Percentiles rank a stretch among this genome's conserved stretches.
Evolutionary conservation across 2,113 vertebrate genomes (phyloP).

Genomic region (Gasterosteus nipponicus): DNA sequence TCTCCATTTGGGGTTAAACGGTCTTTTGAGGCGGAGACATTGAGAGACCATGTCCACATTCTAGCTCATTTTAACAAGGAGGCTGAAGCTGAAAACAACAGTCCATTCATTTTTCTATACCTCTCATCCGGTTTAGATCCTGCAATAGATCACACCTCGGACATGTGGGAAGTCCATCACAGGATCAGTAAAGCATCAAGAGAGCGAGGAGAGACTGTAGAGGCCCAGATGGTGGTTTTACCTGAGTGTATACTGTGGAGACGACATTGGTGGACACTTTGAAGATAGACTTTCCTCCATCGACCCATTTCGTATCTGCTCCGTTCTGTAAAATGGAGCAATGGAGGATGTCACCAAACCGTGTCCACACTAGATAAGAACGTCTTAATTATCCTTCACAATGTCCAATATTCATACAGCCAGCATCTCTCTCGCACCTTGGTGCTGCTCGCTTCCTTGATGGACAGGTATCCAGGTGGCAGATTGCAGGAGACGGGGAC

Average conservation of each 20-base stretch:
- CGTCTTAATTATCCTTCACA: conserved; percentile 1
- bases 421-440: conserved; percentile 83
- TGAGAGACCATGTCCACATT: background rate
- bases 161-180: background rate
- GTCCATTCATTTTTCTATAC: background rate
- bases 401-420: background rate
- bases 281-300: conserved; percentile 93
- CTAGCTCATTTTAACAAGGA: conserved; percentile 12
- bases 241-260: conserved; percentile 98
- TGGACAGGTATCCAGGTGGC: conserved; percentile 88
- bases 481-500: conserved; percentile 90
- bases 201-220: background rate
- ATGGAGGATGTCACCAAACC: background rate
- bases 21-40: background rate
- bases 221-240: conserved; percentile 55
- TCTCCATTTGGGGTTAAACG: background rate
- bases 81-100: background rate
- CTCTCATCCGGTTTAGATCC: background rate
- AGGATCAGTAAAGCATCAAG: background rate
- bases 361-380: background rate
- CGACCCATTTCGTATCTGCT: conserved; percentile 94
- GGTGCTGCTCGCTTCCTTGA: conserved; percentile 86
- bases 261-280: conserved; percentile 91
- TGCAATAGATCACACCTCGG: background rate
- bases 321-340: conserved; percentile 70